These are phyloP conservation scores for Paraplagusia blochii DNA, from an alignment of 2,113 vertebrate species.

Conservation along the genomic window DNA sequence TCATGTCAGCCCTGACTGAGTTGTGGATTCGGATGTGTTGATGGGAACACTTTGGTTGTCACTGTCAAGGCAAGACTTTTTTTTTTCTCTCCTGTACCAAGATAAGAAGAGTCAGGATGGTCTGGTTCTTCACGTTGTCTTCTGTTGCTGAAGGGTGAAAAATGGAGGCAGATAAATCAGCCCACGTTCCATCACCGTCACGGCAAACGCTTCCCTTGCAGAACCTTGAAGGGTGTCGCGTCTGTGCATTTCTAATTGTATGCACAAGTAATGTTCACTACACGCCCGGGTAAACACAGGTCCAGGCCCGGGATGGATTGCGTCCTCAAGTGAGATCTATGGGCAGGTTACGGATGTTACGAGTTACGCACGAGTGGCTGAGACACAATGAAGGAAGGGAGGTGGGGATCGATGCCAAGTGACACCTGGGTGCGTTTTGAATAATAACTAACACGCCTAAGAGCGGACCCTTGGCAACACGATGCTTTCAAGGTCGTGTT, in stretches of 20 bases:
- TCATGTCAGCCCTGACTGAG: conserved; percentile 11
- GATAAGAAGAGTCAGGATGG: conserved; percentile 28
- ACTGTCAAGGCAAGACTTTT: conserved; percentile 17
- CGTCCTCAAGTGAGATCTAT: conserved; percentile 2
- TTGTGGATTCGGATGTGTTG: conserved; percentile 13
- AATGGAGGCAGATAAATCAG: conserved; percentile 67
- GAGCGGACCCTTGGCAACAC: no score
- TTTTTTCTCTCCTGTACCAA: no score
- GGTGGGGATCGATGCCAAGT: not conserved
- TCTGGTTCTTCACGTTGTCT: conserved; percentile 26
- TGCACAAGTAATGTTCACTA: conserved; percentile 20
- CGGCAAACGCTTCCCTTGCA: conserved; percentile 19
- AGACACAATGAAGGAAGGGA: not conserved
- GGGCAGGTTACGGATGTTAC: not conserved
- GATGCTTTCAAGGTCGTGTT: not conserved
- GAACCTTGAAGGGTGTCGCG: conserved; percentile 28
- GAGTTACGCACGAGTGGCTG: conserved; percentile 2
- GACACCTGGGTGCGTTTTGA: not conserved
- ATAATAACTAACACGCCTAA: not conserved
- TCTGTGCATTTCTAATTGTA: conserved; percentile 27
- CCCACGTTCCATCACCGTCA: conserved; percentile 44
- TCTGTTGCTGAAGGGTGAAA: conserved; percentile 52
- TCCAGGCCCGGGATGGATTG: not conserved
- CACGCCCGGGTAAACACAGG: conserved; percentile 27
- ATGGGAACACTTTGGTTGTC: conserved; percentile 7